These are phyloP conservation scores for Dryobates pubescens DNA, from an alignment of 2,797 vertebrate genomes.

Conservation along the genomic window DNA sequence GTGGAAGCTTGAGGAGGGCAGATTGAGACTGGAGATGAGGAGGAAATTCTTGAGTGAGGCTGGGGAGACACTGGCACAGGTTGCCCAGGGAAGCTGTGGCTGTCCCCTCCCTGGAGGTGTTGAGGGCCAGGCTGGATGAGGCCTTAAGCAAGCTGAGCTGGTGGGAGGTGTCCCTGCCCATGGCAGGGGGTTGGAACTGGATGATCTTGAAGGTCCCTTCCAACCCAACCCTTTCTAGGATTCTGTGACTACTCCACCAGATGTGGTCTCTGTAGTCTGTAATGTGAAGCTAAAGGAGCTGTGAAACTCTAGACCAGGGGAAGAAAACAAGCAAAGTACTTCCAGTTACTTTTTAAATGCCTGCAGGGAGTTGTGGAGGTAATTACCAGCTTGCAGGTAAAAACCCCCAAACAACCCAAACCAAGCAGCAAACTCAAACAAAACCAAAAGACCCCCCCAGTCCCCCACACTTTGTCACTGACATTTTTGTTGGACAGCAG, in stretches of 20 bases:
- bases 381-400: neutral
- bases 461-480: neutral
- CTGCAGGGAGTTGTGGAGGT: neutral
- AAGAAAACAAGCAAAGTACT: neutral
- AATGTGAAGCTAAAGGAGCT: neutral
- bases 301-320: neutral
- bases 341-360: neutral
- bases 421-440: neutral
- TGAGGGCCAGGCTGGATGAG: no score
- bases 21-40: no score
- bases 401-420: neutral
- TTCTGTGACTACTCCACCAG: neutral
- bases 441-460: neutral
- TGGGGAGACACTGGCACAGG: no score
- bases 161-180: no score
- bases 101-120: no score
- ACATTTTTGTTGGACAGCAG: neutral
- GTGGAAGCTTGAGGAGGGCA: no score
- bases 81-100: no score
- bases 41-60: no score
- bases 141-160: no score
- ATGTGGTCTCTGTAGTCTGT: rapidly evolving
- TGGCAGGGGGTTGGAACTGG: no score
- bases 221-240: no score
- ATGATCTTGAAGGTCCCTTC: no score